Base-by-base conservation (phyloP, 2,797 vertebrate genomes). In the Brachyalestes nurse region DNA sequence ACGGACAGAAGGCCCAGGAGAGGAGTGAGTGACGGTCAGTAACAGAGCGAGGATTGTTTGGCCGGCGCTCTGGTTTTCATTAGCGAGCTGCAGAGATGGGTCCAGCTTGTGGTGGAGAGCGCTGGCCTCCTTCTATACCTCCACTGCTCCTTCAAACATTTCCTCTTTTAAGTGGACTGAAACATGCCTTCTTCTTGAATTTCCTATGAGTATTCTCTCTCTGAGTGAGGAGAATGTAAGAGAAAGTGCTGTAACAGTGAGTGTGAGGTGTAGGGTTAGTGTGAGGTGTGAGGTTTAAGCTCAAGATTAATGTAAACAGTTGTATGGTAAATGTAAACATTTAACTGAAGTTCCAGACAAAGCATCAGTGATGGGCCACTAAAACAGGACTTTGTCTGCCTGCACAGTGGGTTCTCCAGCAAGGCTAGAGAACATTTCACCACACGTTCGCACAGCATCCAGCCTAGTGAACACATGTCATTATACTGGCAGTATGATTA, bases 41-140 rank as follows among this genome's bases (percentile, higher is more conserved):
- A 93, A 95, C 94, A 93, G 91, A 91, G 92, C 83, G 61, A 86
- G 88, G 88, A 92, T 92, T 93, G 94, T 93, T 93, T 90, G 72
- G 87, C 88, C 87, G 75, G 82, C 86, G 91, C 91, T 94, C 94
- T 95, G 95, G 90, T 94, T 96, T 94, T 93, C 94, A 94, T 95
- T 94, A 95, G 69, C 28, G 64, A 57, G 55, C 74, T 85, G 88
- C 89, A 91, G 90, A 70, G 89, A 93, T 86, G 84, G 92, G 88
- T 92, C 89, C 83, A 88, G 88, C 91, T 93, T 93, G 89, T 90
- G 88, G 88, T 84, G 87, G 81, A 89, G 89, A 88, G 89, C 82
- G 80, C 87, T 89, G 87, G 88, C 89, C 89, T 77, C 57, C 90
- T 87, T 87, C 82, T 28, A 1, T 78, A 67, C 25, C 45, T 72